phyloP scores from a whole-genome alignment of 2,888 invertebrate genomes.

The Patella pellucida region DNA sequence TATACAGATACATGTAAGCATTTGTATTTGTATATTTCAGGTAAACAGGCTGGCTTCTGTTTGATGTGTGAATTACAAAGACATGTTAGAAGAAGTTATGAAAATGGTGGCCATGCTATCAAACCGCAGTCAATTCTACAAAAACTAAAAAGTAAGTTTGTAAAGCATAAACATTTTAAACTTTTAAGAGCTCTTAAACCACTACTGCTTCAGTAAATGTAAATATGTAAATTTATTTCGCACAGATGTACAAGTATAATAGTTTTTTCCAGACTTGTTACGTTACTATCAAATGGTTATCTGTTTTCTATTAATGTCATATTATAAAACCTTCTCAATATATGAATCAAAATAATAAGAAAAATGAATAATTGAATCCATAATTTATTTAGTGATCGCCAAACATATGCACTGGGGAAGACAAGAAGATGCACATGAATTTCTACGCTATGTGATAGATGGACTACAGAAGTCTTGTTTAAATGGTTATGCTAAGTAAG shows the following conservation, averaged over 20 bases:
- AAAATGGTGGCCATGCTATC: constrained; percentile 60
- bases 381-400: constrained; percentile 75
- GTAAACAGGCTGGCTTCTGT: constrained; percentile 67
- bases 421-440: constrained; percentile 98
- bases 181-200: too few species aligned
- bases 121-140: constrained; percentile 85
- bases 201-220: too few species aligned
- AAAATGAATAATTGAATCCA: not conserved
- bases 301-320: too few species aligned
- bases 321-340: too few species aligned
- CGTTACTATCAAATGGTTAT: too few species aligned
- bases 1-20: too few species aligned
- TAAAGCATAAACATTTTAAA: constrained; percentile 59
- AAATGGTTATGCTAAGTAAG: constrained; percentile 61
- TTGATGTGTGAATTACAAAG: constrained; percentile 70
- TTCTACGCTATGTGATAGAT: constrained; percentile 92
- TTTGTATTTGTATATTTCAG: constrained; percentile 38
- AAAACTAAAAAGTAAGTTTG: constrained; percentile 80
- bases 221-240: too few species aligned
- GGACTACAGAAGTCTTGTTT: constrained; percentile 94
- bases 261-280: too few species aligned
- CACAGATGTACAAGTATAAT: too few species aligned
- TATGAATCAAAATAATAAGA: not conserved
- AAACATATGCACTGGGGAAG: constrained; percentile 90
- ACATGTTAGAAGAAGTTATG: constrained; percentile 64